Evolutionary conservation across 2,113 vertebrate species (phyloP).

Genomic region (Anolis sagrei): DNA sequence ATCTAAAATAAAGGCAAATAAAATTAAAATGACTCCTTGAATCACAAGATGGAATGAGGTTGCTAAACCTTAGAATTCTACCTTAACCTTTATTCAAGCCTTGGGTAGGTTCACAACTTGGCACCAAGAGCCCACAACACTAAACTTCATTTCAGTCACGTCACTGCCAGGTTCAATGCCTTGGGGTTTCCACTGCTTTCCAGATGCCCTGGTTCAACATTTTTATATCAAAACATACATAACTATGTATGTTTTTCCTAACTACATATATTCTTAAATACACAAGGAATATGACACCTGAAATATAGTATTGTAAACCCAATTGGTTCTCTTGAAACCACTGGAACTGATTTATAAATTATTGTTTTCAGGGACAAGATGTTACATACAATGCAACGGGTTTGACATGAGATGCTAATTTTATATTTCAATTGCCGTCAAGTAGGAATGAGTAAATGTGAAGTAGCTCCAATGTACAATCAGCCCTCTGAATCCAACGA

Average conservation of each 20-base stretch:
- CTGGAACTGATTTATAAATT: neutral
- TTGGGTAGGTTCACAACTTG: too few relatives aligned
- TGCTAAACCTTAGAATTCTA: neutral
- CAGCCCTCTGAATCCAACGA: too few relatives aligned
- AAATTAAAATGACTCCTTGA: neutral
- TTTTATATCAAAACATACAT: too few relatives aligned
- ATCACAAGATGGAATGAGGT: accelerated
- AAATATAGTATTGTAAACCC: neutral
- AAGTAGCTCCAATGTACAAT: neutral
- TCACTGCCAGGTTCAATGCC: too few relatives aligned
- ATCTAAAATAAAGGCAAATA: neutral
- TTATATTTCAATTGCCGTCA: neutral
- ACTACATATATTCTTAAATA: neutral
- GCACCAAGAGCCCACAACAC: too few relatives aligned
- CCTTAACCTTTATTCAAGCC: neutral
- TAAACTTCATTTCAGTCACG: too few relatives aligned
- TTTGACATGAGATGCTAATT: neutral
- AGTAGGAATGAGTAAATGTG: neutral
- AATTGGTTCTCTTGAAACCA: neutral
- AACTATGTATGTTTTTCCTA: neutral
- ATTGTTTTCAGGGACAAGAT: neutral
- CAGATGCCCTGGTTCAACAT: too few relatives aligned
- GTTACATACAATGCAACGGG: neutral
- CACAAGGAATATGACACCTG: neutral
- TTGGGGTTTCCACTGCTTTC: too few relatives aligned